Evolutionary conservation across 2,797 vertebrate species (phyloP), one percentile per base, ranked within the genome.

Genomic region (Pangasius larnaudii): DNA sequence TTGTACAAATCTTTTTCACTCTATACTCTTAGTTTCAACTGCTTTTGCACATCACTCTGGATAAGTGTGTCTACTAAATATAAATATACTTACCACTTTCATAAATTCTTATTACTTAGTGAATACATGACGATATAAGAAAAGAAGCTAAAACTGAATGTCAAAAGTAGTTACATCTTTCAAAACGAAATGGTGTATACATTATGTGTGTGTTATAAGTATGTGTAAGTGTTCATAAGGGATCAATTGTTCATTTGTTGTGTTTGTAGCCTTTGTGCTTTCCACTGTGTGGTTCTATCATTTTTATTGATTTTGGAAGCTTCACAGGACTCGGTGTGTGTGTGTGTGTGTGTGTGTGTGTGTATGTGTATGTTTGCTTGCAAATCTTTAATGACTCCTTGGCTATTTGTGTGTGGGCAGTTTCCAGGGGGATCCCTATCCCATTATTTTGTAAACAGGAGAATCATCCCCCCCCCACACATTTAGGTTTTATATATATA

Each of bases 391-490:
- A 86, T 74, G 84, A 85, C 69, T 89, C 56, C 27, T 49, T 87
- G 71, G 85, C 71, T 88, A 53, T 83, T 80, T 56, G 65, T 88
- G 89, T 91, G 90, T 85, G 90, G 88, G 88, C 58, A 87, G 90
- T 93, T 94, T 93, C 90, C 90, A 90, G 88, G 90, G 92, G 92
- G 92, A 94, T 85, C 92, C 92, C 91, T 89, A 88, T 94, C 93
- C 93, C 89, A 87, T 92, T 89, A 85, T 91, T 86, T 61, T 88
- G 90, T 75, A 82, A 89, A 91, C 80, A 85, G 89, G 92, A 94
- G 90, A 94, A 92, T 93, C 94, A 94, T 92, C 91, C 94, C 81
- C 81, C 86, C 89, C 85, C 84, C 39, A 85, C 85, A 72, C 42
- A 46, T 46, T 46, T 93, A 3, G 82, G 83, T 88, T 84, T 5